Evolutionary conservation across 2,113 vertebrate species (phyloP).

Genomic region (Catharus fuscescens): DNA sequence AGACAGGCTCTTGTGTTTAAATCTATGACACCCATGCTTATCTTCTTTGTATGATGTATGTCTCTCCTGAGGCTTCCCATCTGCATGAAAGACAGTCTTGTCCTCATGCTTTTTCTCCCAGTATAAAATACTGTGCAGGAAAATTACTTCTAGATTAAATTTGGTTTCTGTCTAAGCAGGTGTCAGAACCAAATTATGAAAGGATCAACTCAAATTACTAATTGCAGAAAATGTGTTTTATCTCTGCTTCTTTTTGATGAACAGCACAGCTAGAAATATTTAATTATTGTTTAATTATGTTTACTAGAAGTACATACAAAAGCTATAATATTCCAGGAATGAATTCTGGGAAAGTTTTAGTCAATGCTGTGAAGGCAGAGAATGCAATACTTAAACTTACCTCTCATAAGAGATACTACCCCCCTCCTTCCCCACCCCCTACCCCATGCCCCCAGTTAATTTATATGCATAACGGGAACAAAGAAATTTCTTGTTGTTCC

Average conservation of each 20-base stretch:
- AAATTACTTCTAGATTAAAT: conserved; percentile 43
- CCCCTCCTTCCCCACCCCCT: too few relatives aligned
- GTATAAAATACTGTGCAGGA: background rate
- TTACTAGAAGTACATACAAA: conserved; percentile 13
- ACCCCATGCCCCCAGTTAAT: background rate
- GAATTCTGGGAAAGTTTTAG: background rate
- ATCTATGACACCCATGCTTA: background rate
- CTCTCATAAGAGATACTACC: background rate
- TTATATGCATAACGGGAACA: background rate
- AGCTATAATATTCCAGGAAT: background rate
- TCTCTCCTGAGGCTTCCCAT: background rate
- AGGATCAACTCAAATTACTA: conserved; percentile 20
- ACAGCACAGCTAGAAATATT: conserved; percentile 32
- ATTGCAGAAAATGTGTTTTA: conserved; percentile 22
- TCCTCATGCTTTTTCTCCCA: background rate
- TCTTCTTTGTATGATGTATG: background rate
- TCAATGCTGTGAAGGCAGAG: background rate
- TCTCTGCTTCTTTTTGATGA: conserved; percentile 39
- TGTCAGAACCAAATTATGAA: conserved; percentile 44
- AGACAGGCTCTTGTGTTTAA: background rate
- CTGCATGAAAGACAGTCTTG: background rate
- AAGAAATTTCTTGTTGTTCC: background rate
- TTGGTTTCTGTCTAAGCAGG: conserved; percentile 3
- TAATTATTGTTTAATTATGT: conserved; percentile 60
- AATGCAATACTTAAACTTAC: background rate